phyloP scores from a whole-genome alignment of 2,113 vertebrate species.

The Oreochromis aureus region DNA sequence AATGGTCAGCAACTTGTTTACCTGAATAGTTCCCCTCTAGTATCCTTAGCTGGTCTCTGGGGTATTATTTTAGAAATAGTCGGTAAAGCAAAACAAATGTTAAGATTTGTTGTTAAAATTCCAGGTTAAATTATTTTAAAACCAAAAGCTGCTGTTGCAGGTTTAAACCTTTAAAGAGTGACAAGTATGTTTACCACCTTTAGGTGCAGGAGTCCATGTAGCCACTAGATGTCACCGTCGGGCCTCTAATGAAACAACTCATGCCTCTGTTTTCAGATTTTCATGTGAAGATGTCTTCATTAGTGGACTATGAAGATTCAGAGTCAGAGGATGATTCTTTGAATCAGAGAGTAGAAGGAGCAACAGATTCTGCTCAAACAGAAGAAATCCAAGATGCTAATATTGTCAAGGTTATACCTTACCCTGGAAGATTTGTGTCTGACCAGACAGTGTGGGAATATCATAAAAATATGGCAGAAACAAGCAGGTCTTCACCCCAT shows the following conservation, averaged over 20 bases:
- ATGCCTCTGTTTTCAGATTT: neutral
- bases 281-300: constrained; percentile 73
- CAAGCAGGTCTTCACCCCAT: neutral
- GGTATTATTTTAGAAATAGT: neutral
- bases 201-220: neutral
- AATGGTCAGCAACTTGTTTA: neutral
- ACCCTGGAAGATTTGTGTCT: neutral
- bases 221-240: constrained; percentile 39
- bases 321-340: constrained; percentile 77
- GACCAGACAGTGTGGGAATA: neutral
- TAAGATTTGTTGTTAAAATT: neutral
- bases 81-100: neutral
- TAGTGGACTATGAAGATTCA: constrained; percentile 92
- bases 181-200: neutral
- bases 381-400: neutral
- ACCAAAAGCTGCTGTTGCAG: neutral
- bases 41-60: neutral
- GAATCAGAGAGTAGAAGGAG: neutral
- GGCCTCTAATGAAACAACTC: neutral
- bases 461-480: neutral
- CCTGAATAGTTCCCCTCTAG: neutral
- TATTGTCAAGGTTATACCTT: neutral
- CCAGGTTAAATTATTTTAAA: neutral
- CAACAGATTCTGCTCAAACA: neutral
- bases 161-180: neutral